phyloP scores from a whole-genome alignment of 2,113 vertebrate genomes.

The Nibea coibor region DNA sequence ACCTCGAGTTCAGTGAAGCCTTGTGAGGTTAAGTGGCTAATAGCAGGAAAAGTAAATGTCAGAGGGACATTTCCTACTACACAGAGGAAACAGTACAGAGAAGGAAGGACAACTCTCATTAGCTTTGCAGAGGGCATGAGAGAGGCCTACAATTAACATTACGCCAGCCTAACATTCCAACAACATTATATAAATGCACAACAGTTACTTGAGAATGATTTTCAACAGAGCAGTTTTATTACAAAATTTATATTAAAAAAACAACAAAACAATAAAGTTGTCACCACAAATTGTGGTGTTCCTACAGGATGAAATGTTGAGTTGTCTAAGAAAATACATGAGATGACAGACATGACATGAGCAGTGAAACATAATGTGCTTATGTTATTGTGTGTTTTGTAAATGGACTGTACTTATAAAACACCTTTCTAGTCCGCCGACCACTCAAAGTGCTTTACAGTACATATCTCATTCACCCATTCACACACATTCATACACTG shows the following conservation, averaged over 20 bases:
- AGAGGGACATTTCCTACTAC: constrained; percentile 55
- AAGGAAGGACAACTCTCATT: constrained; percentile 12
- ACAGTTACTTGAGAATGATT: neutral
- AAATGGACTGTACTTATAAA: too few species aligned
- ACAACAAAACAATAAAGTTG: neutral
- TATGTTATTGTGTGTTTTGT: too few species aligned
- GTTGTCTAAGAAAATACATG: neutral
- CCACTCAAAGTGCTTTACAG: too few species aligned
- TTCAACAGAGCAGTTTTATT: neutral
- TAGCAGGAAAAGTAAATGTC: constrained; percentile 54
- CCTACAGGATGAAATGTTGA: too few species aligned
- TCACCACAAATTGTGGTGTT: neutral
- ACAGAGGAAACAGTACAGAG: constrained; percentile 39
- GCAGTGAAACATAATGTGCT: neutral
- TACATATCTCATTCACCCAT: too few species aligned
- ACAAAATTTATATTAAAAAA: neutral
- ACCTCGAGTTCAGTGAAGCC: neutral
- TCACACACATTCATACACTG: too few species aligned
- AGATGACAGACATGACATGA: neutral
- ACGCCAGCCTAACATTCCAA: neutral
- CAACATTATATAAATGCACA: neutral
- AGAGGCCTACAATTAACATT: constrained; percentile 14
- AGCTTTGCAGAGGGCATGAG: constrained; percentile 19
- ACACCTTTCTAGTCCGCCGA: too few species aligned
- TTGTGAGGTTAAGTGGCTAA: neutral